Evolutionary conservation across 2,797 vertebrate species (phyloP).

Genomic region (Halcyon smyrnensis): DNA sequence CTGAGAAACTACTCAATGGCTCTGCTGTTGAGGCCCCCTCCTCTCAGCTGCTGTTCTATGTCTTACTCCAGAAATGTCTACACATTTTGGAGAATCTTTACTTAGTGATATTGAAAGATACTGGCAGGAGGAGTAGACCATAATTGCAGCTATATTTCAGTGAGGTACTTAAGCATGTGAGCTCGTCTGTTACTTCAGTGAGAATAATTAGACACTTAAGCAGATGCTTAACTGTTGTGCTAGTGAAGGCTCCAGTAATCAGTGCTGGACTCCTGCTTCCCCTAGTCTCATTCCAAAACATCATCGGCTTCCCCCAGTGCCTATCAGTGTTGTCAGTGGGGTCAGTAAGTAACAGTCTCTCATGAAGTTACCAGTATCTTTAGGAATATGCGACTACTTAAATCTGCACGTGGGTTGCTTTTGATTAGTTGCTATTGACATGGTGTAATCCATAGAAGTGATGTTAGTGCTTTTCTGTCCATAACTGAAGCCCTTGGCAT

Average conservation of each 20-base stretch:
- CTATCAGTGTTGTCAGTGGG: not conserved
- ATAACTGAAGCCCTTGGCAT: not conserved
- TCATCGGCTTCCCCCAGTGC: not conserved
- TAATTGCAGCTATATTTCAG: constrained; percentile 5
- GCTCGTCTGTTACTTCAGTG: not conserved
- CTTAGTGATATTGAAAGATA: not conserved
- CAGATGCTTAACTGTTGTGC: not conserved
- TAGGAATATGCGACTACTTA: not conserved
- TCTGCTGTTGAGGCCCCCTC: not conserved
- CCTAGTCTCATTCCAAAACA: not conserved
- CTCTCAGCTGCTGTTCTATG: not conserved
- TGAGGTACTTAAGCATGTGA: not conserved
- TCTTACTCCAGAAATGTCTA: not conserved
- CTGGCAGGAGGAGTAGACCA: not conserved
- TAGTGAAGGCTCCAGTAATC: not conserved
- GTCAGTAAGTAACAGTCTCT: not conserved
- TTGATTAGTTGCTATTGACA: not conserved
- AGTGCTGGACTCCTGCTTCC: not conserved
- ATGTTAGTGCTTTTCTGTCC: not conserved
- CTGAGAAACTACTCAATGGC: not conserved
- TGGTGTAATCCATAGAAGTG: not conserved
- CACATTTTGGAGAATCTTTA: not conserved
- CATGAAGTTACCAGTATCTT: not conserved
- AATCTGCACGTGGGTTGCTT: not conserved
- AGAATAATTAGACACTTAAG: not conserved